Percentiles rank a stretch among this genome's conserved stretches.
Evolutionary conservation across 2,113 vertebrate species (phyloP).

Genomic region (Psilopogon haemacephalus): DNA sequence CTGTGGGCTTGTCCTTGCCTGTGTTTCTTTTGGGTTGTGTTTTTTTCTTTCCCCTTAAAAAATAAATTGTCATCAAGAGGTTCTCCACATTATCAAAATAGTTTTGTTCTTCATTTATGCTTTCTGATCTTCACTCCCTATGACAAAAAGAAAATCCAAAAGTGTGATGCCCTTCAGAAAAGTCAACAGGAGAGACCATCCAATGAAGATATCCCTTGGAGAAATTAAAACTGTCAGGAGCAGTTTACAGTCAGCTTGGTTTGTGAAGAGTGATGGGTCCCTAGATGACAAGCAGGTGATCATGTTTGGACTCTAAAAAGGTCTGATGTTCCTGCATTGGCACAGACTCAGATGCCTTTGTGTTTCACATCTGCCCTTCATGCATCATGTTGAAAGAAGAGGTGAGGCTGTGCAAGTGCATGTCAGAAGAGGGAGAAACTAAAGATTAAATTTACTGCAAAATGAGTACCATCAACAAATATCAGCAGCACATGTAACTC

Average conservation of each 20-base stretch:
- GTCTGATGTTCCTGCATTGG: not conserved
- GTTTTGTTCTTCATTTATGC: not conserved
- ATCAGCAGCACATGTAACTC: not conserved
- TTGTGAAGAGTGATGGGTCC: not conserved
- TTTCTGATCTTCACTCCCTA: not conserved
- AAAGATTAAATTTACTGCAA: not conserved
- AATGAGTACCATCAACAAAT: not conserved
- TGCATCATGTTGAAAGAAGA: not conserved
- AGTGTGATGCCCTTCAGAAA: not conserved
- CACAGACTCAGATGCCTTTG: not conserved
- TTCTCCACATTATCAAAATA: not conserved
- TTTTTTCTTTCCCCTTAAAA: not conserved
- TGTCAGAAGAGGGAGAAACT: not conserved
- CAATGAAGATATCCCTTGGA: not conserved
- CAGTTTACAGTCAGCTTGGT: not conserved
- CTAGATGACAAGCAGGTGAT: rapidly evolving
- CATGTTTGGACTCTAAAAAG: not conserved
- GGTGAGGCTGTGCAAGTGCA: not conserved
- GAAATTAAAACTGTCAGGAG: conserved; percentile 58
- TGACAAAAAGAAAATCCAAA: not conserved
- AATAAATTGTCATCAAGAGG: not conserved
- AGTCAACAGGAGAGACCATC: not conserved
- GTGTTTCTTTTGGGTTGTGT: not conserved
- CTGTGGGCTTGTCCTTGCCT: not conserved
- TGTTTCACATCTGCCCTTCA: not conserved